Percentiles rank a stretch among this genome's conserved stretches.
phyloP scores from a whole-genome alignment of 2,888 invertebrate species.

The Synanthedon myopaeformis region DNA sequence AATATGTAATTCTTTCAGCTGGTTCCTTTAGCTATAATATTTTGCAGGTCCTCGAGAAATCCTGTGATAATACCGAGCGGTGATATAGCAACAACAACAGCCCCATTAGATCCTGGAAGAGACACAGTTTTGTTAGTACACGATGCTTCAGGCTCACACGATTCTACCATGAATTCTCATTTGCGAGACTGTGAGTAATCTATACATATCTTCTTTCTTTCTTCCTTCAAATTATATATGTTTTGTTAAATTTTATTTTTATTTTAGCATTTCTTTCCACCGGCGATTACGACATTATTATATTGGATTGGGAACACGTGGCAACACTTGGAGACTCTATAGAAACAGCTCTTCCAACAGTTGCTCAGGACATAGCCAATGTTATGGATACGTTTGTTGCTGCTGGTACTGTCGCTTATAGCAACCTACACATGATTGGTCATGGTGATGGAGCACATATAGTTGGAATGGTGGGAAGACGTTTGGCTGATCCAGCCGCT shows the following conservation, averaged over 20 bases:
- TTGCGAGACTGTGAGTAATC: background rate
- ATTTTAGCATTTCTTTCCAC: background rate
- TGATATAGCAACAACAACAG: background rate
- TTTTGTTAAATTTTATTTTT: background rate
- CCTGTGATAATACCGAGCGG: background rate
- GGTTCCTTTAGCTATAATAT: no score
- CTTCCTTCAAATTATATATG: background rate
- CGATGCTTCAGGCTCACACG: background rate
- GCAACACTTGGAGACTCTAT: background rate
- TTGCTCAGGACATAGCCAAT: conserved; percentile 15
- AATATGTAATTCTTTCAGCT: no score
- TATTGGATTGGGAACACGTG: background rate
- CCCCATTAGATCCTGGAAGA: background rate
- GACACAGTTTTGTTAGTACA: background rate
- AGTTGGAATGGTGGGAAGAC: conserved; percentile 30
- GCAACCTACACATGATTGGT: conserved; percentile 30
- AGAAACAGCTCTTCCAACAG: background rate
- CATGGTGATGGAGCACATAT: conserved; percentile 43
- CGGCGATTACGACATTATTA: background rate
- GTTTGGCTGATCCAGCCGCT: conserved; percentile 15
- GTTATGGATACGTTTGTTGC: conserved; percentile 15
- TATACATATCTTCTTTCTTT: background rate
- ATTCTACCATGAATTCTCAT: background rate
- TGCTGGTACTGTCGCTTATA: conserved; percentile 6
- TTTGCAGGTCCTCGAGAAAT: background rate